Evolutionary conservation across 1,140 invertebrate genomes (phyloP), one percentile per base, ranked within the genome.

Genomic region (Drosophila chauvacae): DNA sequence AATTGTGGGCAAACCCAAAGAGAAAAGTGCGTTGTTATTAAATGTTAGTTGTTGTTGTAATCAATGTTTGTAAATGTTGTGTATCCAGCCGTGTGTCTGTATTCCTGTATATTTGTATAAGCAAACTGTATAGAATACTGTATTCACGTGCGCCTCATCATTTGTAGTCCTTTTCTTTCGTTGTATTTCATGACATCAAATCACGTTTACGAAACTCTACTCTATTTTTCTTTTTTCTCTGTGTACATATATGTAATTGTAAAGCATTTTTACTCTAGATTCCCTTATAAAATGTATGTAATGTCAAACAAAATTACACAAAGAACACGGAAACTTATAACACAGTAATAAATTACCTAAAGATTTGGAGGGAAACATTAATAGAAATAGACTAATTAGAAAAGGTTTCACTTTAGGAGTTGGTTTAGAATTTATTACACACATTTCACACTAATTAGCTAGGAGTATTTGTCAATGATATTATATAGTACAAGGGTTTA

Each of bases 21-120:
- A 68, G 30, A 28, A 56, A 74, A 76, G 57, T 75, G 59, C 53
- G 39, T 73, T 81, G 72, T 81, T 81, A 71, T 57, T 79, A 56
- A 83, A 71, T 90, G 85, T 90, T 90, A 79, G 86, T 90, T 90
- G 85, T 90, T 90, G 85, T 90, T 90, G 85, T 90, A 75, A 76
- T 85, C 55, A 81, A 70, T 86, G 82, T 86, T 81, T 90, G 81
- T 90, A 80, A 62, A 58, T 85, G 85, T 90, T 90, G 80, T 90
- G 61, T 80, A 61, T 64, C 80, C 85, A 75, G 65, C 59, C 65
- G 72, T 88, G 64, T 77, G 72, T 81, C 44, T 16, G 56, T 16
- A 62, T 70, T 57, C 53, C 69, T 50, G 70, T 81, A 58, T 33
- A 69, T 33, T 33, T 65, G 58, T 63, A 37, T 37, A 66, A 66